A percentile compares a stretch with the other conserved stretches of the same genome.
phyloP scores from a whole-genome alignment of 2,797 vertebrate genomes.

The Macropodus opercularis region DNA sequence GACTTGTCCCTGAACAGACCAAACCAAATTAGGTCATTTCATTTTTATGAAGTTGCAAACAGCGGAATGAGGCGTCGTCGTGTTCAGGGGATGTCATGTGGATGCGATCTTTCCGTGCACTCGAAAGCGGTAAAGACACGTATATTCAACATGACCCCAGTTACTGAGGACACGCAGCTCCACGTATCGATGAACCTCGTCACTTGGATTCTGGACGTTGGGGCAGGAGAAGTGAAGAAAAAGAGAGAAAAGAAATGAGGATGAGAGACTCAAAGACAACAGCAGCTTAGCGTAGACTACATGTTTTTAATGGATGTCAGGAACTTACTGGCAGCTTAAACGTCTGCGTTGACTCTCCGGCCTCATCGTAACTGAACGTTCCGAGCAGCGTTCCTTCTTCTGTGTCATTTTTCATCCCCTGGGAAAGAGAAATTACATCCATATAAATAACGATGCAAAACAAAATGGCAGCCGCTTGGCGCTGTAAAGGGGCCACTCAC shows the following conservation, averaged over 20 bases:
- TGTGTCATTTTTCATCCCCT: slow-evolving; percentile 88
- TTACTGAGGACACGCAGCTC: slow-evolving; percentile 90
- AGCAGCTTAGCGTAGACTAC: neutral
- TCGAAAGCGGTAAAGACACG: slow-evolving; percentile 93
- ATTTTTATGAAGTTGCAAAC: neutral
- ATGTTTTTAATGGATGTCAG: neutral
- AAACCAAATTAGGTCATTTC: neutral
- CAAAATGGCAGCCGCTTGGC: neutral
- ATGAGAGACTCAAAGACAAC: neutral
- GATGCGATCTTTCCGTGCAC: slow-evolving; percentile 84
- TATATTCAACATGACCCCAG: slow-evolving; percentile 93
- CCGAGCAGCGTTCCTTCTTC: slow-evolving; percentile 87
- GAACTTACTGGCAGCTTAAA: slow-evolving; percentile 87
- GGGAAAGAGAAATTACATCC: neutral
- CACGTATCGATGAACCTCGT: slow-evolving; percentile 74
- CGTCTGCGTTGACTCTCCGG: slow-evolving; percentile 88
- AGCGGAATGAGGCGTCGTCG: neutral
- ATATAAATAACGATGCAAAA: neutral
- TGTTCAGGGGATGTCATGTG: slow-evolving; percentile 15
- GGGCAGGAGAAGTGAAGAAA: slow-evolving; percentile 17
- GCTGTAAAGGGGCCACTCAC: slow-evolving; percentile 31
- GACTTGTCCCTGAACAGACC: slow-evolving; percentile 6
- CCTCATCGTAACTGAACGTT: slow-evolving; percentile 85
- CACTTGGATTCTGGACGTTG: slow-evolving; percentile 70
- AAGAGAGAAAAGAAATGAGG: slow-evolving; percentile 16